Conservation (phyloP, 2,797 vertebrate genomes). For the Chrosomus eos region DNA sequence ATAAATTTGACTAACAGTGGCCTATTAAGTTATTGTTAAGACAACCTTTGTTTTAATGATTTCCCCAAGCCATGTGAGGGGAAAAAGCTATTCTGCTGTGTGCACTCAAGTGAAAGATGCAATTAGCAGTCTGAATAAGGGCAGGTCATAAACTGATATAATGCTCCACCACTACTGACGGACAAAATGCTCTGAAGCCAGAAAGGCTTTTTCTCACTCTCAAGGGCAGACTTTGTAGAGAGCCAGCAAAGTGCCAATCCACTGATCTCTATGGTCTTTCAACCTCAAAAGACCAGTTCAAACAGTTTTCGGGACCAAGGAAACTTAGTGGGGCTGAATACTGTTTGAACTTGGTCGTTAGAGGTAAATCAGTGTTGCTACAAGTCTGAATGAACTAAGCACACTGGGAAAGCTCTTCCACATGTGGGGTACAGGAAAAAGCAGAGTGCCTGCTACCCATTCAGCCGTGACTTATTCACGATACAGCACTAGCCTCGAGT, state of each 20-base stretch:
- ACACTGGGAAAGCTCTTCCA: background rate
- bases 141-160: slow-evolving; percentile 23
- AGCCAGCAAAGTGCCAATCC: slow-evolving; percentile 14
- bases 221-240: slow-evolving; percentile 33
- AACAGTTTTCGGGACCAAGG: slow-evolving; percentile 25
- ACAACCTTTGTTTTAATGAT: slow-evolving; percentile 21
- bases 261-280: slow-evolving; percentile 41
- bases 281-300: slow-evolving; percentile 45
- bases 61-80: slow-evolving; percentile 6
- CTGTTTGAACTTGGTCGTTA: slow-evolving; percentile 4
- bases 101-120: slow-evolving; percentile 39
- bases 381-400: background rate
- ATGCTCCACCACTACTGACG: slow-evolving; percentile 7
- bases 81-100: slow-evolving; percentile 14
- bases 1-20: background rate
- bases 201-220: slow-evolving; percentile 21
- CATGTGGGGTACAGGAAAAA: background rate
- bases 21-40: background rate
- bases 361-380: background rate
- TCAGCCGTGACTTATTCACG: too few species aligned
- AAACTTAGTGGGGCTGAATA: slow-evolving; percentile 27
- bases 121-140: slow-evolving; percentile 43
- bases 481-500: too few species aligned
- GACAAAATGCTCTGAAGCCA: slow-evolving; percentile 35
- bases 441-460: too few species aligned